These are phyloP conservation scores for Agapornis canus DNA, from an alignment of 2,797 vertebrate genomes.

Conservation along the genomic window DNA sequence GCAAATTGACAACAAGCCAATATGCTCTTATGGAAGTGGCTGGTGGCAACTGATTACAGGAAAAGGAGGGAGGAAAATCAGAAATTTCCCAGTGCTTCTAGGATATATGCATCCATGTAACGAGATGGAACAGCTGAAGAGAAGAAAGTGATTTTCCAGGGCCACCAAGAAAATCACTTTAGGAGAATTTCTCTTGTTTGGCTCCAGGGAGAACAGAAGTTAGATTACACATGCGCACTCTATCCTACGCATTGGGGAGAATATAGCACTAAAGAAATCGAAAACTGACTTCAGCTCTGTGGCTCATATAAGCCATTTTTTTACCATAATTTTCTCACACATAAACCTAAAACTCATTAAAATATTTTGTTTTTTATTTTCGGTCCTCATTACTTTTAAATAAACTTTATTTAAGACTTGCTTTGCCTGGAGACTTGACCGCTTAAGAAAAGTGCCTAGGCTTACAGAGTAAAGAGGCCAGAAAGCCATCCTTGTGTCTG, in stretches of 20 bases:
- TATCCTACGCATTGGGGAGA: background rate
- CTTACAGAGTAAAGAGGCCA: background rate
- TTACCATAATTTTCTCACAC: background rate
- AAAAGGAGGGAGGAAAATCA: conserved; percentile 11
- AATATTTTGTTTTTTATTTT: background rate
- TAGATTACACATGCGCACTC: background rate
- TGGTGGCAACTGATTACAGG: background rate
- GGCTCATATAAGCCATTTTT: background rate
- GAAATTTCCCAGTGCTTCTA: background rate
- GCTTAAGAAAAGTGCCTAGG: background rate
- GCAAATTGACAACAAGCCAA: conserved; percentile 17
- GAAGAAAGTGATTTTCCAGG: background rate
- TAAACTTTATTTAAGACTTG: background rate
- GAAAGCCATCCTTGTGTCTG: background rate
- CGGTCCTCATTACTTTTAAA: background rate
- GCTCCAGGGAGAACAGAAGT: background rate
- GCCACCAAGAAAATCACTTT: background rate
- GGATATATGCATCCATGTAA: background rate
- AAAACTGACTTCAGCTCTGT: background rate
- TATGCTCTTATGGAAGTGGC: background rate
- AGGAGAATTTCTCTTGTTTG: background rate
- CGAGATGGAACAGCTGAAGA: background rate
- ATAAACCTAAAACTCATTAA: background rate
- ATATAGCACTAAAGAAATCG: background rate
- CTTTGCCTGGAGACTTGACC: background rate